phyloP scores from a whole-genome alignment of 2,113 vertebrate species.

The Notechis scutatus region DNA sequence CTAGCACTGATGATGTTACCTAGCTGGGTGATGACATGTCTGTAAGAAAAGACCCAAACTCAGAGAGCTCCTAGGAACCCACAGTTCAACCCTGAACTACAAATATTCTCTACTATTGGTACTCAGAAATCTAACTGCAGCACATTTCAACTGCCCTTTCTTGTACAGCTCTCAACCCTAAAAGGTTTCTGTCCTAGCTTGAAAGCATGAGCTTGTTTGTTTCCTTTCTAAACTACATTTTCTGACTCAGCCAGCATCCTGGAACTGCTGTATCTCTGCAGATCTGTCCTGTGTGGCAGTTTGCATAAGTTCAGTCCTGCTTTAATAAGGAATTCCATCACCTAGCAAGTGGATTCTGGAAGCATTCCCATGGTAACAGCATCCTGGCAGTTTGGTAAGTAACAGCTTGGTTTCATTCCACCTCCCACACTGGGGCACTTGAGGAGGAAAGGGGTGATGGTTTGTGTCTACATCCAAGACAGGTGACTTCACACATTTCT shows the following conservation, averaged over 20 bases:
- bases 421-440: neutral
- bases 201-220: neutral
- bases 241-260: too few relatives aligned
- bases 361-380: conserved; percentile 35
- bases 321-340: conserved; percentile 7
- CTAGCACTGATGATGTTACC: neutral
- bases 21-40: neutral
- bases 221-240: neutral
- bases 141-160: neutral
- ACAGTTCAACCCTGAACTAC: neutral
- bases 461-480: neutral
- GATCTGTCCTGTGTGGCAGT: neutral
- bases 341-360: conserved; percentile 15
- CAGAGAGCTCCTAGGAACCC: neutral
- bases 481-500: neutral
- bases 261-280: neutral
- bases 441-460: neutral
- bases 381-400: conserved; percentile 4
- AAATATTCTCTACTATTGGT: neutral
- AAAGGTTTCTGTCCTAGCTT: neutral
- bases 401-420: neutral
- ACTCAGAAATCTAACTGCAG: neutral
- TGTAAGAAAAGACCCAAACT: neutral
- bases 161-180: neutral
- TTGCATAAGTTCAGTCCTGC: neutral